Base-by-base conservation (phyloP, 1,140 invertebrate species). In the Rhysida immarginata region DNA sequence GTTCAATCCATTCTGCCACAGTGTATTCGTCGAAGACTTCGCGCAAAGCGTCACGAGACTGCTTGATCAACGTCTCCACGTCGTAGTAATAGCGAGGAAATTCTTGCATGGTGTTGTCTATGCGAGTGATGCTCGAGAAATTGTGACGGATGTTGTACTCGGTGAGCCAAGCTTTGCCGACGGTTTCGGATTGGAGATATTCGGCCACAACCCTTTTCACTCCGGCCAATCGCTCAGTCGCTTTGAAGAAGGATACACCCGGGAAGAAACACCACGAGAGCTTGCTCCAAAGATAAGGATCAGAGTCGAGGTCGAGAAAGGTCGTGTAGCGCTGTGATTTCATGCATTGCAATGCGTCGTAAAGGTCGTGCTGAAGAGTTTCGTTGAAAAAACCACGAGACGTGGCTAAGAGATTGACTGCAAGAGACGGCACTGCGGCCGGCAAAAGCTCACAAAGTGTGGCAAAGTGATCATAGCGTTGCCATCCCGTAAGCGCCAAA, bases 401-500 rank as follows among this genome's bases (percentile, higher is more conserved):
- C 0, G 74, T 69, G 1, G 79, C 77, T 3, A 78, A 55, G 13
- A 84, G 67, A 67, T 78, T 81, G 1, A 83, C 62, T 1, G 77
- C 78, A 2, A 89, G 68, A 0, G 82, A 83, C 5, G 94, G 94
- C 54, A 97, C 70, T 1, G 82, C 79, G 0, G 79, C 77, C 1
- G 87, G 85, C n/a, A 99, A 69, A 3, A 96, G 70, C 72, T 99
- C 95, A 68, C 90, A 95, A 16, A 96, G 75, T 0, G 87, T 81
- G 2, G 89, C 87, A 74, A 91, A 89, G 68, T 98, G 94, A 69
- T 94, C 90, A 65, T 90, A 95, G 60, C 82, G 71, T 60, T 84
- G 82, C 83, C 83, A 86, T 0, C 83, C 81, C 23, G 81, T 83
- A 13, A 84, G 64, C 0, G 73, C 77, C 53, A 71, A 41, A 2